phyloP scores from a whole-genome alignment of 2,113 vertebrate genomes.

The Australoheros scitulus region DNA sequence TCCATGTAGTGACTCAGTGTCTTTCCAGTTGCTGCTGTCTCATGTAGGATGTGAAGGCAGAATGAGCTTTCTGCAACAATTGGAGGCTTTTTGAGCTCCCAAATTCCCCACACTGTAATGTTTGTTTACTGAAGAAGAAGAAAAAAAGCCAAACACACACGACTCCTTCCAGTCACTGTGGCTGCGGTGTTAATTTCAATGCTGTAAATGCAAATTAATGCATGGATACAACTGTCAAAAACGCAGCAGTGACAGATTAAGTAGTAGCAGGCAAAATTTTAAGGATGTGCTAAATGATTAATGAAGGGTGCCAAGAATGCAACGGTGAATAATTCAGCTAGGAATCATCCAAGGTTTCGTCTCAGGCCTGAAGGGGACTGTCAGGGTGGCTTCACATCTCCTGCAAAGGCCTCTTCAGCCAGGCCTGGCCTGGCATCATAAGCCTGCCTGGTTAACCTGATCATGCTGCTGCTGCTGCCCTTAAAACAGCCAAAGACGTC shows the following conservation, averaged over 20 bases:
- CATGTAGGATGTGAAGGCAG: background rate
- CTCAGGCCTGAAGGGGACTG: slow-evolving; percentile 8
- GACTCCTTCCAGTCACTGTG: background rate
- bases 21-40: slow-evolving; percentile 38
- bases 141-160: background rate
- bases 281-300: slow-evolving; percentile 24
- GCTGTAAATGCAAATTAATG: background rate
- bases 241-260: slow-evolving; percentile 1
- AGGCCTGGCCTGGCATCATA: slow-evolving; percentile 4
- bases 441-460: slow-evolving; percentile 35
- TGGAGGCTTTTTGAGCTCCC: background rate
- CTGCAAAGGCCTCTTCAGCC: slow-evolving; percentile 38
- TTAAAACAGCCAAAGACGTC: slow-evolving; percentile 25
- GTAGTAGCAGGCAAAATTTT: background rate
- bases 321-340: slow-evolving; percentile 65
- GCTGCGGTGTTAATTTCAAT: background rate
- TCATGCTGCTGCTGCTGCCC: slow-evolving; percentile 21
- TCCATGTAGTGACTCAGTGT: slow-evolving; percentile 62
- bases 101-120: background rate
- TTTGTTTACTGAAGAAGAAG: background rate
- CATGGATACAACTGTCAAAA: background rate
- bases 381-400: slow-evolving; percentile 19
- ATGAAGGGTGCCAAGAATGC: slow-evolving; percentile 29
- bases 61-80: background rate
- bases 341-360: slow-evolving; percentile 40